These are phyloP conservation scores for Adoxophyes honmai DNA, from an alignment of 1,140 invertebrate genomes.

Conservation along the genomic window DNA sequence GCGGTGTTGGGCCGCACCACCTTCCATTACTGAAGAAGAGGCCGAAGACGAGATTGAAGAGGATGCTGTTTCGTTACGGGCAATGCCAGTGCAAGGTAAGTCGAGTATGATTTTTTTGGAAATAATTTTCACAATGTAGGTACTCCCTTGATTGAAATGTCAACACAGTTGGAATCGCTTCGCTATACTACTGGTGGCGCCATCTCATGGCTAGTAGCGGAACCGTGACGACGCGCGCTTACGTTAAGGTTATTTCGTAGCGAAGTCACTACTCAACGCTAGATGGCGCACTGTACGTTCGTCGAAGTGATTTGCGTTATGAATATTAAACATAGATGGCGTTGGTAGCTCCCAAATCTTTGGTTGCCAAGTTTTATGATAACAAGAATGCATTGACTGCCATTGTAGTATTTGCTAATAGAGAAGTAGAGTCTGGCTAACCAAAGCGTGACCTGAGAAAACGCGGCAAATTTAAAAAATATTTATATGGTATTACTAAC, in stretches of 20 bases:
- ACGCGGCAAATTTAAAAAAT: too few relatives aligned
- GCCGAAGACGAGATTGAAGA: slow-evolving; percentile 76
- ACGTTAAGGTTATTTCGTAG: background rate
- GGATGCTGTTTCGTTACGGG: slow-evolving; percentile 61
- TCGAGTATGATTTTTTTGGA: background rate
- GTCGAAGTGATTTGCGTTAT: too few relatives aligned
- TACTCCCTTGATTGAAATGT: too few relatives aligned
- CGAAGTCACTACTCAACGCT: slow-evolving; percentile 19
- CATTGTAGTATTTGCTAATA: too few relatives aligned
- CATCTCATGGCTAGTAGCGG: slow-evolving; percentile 31
- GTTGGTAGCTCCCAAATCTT: background rate
- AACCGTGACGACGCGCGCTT: background rate
- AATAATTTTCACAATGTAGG: background rate
- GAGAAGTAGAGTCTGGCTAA: too few relatives aligned
- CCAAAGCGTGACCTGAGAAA: too few relatives aligned
- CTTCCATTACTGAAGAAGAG: slow-evolving; percentile 82
- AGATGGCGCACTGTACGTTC: slow-evolving; percentile 34
- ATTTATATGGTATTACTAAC: too few relatives aligned
- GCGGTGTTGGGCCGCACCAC: slow-evolving; percentile 80
- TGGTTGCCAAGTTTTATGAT: too few relatives aligned
- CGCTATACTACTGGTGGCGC: slow-evolving; percentile 5
- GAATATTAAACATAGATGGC: too few relatives aligned
- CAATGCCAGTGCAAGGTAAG: slow-evolving; percentile 56
- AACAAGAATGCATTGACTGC: too few relatives aligned
- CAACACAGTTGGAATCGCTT: too few relatives aligned